phyloP scores from a whole-genome alignment of 2,797 vertebrate species.

The Melanotaenia nigrans region DNA sequence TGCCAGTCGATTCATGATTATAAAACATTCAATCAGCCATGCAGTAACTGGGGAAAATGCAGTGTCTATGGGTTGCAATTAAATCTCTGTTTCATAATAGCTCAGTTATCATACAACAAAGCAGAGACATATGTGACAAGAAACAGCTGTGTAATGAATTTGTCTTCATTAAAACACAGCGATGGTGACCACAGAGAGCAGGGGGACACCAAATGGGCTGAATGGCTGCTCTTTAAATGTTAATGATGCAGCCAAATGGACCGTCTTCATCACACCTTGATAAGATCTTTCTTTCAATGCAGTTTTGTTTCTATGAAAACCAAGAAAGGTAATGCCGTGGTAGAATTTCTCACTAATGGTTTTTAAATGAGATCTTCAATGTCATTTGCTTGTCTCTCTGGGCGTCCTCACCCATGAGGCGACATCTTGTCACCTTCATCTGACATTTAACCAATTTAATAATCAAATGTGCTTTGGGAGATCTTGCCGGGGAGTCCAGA shows the following conservation, averaged over 20 bases:
- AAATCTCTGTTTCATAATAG: slow-evolving; percentile 3
- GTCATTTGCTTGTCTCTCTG: not conserved
- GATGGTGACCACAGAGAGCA: not conserved
- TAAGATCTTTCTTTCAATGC: not conserved
- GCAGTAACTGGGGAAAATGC: not conserved
- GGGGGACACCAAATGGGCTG: not conserved
- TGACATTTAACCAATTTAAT: not conserved
- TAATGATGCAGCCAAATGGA: not conserved
- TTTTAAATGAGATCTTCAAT: not conserved
- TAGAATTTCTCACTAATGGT: not conserved
- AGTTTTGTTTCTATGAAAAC: not conserved
- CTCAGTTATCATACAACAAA: slow-evolving; percentile 6
- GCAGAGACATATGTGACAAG: not conserved
- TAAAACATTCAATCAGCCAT: not conserved
- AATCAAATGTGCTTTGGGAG: too few species aligned
- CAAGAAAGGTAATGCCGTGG: not conserved
- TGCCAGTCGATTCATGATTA: not conserved
- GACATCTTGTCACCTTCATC: not conserved
- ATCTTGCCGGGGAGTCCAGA: too few species aligned
- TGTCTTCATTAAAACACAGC: not conserved
- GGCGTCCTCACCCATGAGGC: not conserved
- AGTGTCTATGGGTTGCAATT: not conserved
- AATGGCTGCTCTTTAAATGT: slow-evolving; percentile 2
- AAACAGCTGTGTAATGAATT: not conserved
- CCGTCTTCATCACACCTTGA: not conserved